Conservation (phyloP, 2,797 vertebrate species). For the Bovichtus diacanthus region DNA sequence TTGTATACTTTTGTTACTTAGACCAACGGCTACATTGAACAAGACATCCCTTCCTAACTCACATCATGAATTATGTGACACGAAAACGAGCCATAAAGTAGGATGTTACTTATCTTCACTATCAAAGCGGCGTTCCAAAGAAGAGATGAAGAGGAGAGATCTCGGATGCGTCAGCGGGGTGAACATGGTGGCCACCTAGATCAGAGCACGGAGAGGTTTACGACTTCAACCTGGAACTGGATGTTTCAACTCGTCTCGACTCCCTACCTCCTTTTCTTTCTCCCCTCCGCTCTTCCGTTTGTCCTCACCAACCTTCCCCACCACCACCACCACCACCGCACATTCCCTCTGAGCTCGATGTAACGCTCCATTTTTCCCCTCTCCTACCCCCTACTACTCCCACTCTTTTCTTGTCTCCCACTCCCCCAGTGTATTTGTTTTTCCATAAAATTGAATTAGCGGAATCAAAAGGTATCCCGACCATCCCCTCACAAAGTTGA, state of each 20-base stretch:
- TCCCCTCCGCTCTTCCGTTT: slow-evolving; percentile 61
- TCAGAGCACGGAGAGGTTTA: slow-evolving; percentile 84
- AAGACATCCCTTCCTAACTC: slow-evolving; percentile 40
- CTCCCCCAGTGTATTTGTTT: slow-evolving; percentile 87
- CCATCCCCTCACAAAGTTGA: slow-evolving; percentile 84
- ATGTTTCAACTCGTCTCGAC: slow-evolving; percentile 76
- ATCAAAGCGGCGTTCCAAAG: slow-evolving; percentile 67
- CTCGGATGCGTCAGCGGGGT: slow-evolving; percentile 60
- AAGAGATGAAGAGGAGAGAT: slow-evolving; percentile 54
- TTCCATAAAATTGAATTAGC: slow-evolving; percentile 90
- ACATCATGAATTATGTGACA: slow-evolving; percentile 66
- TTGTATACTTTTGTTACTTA: slow-evolving; percentile 32
- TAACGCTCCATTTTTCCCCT: slow-evolving; percentile 50
- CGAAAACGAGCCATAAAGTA: slow-evolving; percentile 67
- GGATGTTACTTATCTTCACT: slow-evolving; percentile 73
- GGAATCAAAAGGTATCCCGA: slow-evolving; percentile 87
- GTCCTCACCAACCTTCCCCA: slow-evolving; percentile 41
- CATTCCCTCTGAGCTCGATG: slow-evolving; percentile 54
- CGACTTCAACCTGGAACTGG: slow-evolving; percentile 81
- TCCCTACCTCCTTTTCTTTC: slow-evolving; percentile 72
- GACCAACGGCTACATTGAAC: slow-evolving; percentile 27
- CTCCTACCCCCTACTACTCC: slow-evolving; percentile 60
- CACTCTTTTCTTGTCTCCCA: slow-evolving; percentile 74
- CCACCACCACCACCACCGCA: slow-evolving; percentile 12
- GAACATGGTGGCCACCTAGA: slow-evolving; percentile 83